Evolutionary conservation across 2,888 invertebrate species (phyloP).

Genomic region (Drosophila atroscutellata): DNA sequence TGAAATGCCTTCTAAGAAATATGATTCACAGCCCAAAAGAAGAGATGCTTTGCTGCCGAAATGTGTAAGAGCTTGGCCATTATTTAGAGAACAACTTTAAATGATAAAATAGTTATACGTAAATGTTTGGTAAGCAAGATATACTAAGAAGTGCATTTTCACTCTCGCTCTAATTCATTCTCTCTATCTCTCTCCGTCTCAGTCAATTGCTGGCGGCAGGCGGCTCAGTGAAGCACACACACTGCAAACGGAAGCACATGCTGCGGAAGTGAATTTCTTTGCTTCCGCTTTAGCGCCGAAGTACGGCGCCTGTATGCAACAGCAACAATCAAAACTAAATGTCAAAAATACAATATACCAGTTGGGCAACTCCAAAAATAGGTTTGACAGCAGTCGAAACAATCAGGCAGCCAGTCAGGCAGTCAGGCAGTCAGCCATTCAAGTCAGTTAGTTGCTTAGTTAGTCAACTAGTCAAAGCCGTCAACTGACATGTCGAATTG

Average conservation of each 20-base stretch:
- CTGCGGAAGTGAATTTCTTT: constrained; percentile 67
- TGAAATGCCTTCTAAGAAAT: constrained; percentile 34
- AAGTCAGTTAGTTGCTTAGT: constrained; percentile 35
- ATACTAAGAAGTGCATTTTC: constrained; percentile 11
- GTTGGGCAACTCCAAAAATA: constrained; percentile 11
- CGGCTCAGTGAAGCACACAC: constrained; percentile 56
- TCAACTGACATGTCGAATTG: constrained; percentile 36
- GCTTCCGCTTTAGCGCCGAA: constrained; percentile 63
- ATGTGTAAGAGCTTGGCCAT: constrained; percentile 45
- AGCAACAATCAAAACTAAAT: constrained; percentile 61
- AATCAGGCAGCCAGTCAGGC: constrained; percentile 31
- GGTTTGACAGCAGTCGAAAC: constrained; percentile 14
- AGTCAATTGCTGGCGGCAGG: constrained; percentile 9
- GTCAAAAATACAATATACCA: constrained; percentile 59
- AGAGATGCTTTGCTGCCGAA: constrained; percentile 28
- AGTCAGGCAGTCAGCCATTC: constrained; percentile 19
- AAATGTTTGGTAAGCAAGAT: constrained; percentile 33
- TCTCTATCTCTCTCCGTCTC: background rate
- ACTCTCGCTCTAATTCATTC: background rate
- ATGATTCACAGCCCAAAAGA: constrained; percentile 49
- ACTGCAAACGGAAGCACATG: constrained; percentile 67
- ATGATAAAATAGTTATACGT: constrained; percentile 26
- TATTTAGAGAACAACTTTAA: constrained; percentile 54
- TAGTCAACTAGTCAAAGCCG: constrained; percentile 39
- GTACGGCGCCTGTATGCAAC: constrained; percentile 49